Evolutionary conservation across 2,888 invertebrate species (phyloP).

Genomic region (Subacronicta megacephala): DNA sequence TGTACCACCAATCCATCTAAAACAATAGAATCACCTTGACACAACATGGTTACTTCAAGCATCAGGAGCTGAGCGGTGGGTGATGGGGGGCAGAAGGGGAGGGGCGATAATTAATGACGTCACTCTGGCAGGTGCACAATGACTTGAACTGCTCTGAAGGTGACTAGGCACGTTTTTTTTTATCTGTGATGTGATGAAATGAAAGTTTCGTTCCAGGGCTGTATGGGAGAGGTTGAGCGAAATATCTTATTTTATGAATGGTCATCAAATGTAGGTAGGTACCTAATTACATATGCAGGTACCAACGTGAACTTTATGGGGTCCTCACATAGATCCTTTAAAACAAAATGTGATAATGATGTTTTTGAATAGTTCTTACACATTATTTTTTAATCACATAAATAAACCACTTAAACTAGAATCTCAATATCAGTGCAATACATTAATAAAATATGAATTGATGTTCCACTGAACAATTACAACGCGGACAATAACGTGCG

Average conservation of each 20-base stretch:
- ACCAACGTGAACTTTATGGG: too few species aligned
- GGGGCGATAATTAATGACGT: conserved; percentile 82
- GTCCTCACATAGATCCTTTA: too few species aligned
- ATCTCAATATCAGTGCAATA: conserved; percentile 44
- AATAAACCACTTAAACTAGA: conserved; percentile 29
- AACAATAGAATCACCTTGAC: conserved; percentile 86
- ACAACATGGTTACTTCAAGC: conserved; percentile 71
- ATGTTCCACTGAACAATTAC: conserved; percentile 50
- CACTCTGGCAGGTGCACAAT: conserved; percentile 87
- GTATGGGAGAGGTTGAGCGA: conserved; percentile 16
- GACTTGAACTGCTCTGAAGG: conserved; percentile 72
- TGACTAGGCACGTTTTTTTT: conserved; percentile 83
- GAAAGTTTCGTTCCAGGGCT: conserved; percentile 35
- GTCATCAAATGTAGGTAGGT: too few species aligned
- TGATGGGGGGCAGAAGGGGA: conserved; percentile 47
- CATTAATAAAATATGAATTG: conserved; percentile 45
- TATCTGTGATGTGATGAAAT: conserved; percentile 49
- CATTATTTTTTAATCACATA: conserved; percentile 8
- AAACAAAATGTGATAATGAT: too few species aligned
- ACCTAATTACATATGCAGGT: too few species aligned
- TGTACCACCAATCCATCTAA: conserved; percentile 59
- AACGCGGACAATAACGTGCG: conserved; percentile 52
- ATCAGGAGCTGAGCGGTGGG: conserved; percentile 45
- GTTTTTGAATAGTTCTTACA: too few species aligned
- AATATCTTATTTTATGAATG: not conserved